These are phyloP conservation scores for Oreochromis niloticus DNA, from an alignment of 2,113 vertebrate species.

Conservation along the genomic window DNA sequence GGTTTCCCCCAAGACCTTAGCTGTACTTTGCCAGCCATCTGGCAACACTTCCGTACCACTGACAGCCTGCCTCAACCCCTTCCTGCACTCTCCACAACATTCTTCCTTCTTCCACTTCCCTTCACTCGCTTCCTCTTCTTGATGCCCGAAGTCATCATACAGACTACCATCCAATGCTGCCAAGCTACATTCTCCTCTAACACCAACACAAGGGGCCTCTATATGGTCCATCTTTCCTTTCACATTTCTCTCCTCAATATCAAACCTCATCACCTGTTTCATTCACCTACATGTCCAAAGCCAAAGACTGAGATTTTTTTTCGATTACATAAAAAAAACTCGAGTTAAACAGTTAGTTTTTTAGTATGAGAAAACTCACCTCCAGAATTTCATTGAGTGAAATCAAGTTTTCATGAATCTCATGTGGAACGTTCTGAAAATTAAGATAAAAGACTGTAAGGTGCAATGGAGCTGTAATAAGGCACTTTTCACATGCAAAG, in stretches of 20 bases:
- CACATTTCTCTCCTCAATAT: background rate
- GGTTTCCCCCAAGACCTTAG: accelerated
- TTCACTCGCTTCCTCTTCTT: background rate
- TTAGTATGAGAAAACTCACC: conserved; percentile 41
- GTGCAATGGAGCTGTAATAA: background rate
- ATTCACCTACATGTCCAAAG: background rate
- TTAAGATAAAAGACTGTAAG: background rate
- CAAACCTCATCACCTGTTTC: background rate
- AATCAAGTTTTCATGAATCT: conserved; percentile 42
- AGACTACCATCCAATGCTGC: background rate
- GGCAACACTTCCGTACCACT: background rate
- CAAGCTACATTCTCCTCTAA: background rate
- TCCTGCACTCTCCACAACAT: background rate
- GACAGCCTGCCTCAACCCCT: background rate
- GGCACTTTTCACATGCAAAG: background rate
- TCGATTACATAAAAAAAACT: background rate
- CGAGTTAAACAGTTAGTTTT: accelerated
- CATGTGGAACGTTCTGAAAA: conserved; percentile 27
- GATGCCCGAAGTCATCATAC: background rate
- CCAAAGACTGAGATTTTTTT: background rate
- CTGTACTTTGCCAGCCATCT: background rate
- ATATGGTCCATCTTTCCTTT: accelerated
- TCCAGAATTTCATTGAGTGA: conserved; percentile 73
- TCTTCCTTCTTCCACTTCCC: background rate
- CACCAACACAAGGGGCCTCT: background rate